phyloP scores from a whole-genome alignment of 1,140 invertebrate genomes.

The Sitophilus oryzae region DNA sequence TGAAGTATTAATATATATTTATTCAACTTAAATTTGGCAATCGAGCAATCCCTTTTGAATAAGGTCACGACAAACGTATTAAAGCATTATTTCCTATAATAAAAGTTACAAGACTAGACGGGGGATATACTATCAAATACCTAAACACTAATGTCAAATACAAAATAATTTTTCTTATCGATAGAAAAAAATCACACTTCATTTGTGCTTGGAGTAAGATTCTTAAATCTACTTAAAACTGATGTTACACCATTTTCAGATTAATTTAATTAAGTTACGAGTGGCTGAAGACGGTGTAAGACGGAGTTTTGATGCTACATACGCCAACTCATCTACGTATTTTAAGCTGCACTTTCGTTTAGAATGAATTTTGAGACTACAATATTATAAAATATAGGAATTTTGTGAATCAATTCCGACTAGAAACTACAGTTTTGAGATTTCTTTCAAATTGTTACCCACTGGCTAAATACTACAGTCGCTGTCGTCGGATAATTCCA shows the following conservation, averaged over 20 bases:
- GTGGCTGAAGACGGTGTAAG: neutral
- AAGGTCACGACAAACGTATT: neutral
- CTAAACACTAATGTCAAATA: constrained; percentile 5
- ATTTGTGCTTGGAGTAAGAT: constrained; percentile 15
- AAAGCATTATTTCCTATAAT: neutral
- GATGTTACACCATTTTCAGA: neutral
- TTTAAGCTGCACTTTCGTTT: constrained; percentile 19
- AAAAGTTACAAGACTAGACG: neutral
- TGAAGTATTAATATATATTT: too few species aligned
- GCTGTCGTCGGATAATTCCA: constrained; percentile 55
- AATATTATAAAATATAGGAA: constrained; percentile 13
- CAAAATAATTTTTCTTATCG: constrained; percentile 16
- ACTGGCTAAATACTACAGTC: constrained; percentile 48
- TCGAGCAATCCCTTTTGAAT: neutral
- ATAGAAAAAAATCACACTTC: constrained; percentile 20
- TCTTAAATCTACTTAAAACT: constrained; percentile 2
- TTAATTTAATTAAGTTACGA: neutral
- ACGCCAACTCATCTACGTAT: neutral
- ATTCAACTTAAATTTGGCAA: too few species aligned
- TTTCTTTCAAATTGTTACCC: too few species aligned
- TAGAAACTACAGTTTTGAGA: too few species aligned
- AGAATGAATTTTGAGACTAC: constrained; percentile 13
- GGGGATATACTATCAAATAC: constrained; percentile 1
- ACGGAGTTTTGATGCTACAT: neutral
- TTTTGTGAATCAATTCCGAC: constrained; percentile 14